Evolutionary conservation across 2,888 invertebrate genomes (phyloP).

Genomic region (Mimachlamys varia): DNA sequence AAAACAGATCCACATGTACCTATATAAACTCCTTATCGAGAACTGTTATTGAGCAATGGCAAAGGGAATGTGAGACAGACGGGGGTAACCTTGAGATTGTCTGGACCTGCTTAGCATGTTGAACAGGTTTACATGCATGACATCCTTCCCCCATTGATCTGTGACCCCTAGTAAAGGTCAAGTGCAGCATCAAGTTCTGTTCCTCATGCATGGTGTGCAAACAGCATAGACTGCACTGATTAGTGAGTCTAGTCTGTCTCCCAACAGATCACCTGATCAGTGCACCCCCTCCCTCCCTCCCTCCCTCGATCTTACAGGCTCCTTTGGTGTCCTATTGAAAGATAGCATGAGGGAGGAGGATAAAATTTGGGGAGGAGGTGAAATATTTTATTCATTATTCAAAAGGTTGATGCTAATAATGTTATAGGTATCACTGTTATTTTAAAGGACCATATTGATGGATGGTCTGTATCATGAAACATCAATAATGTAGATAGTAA

Average conservation of each 20-base stretch:
- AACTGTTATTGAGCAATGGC: no score
- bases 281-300: no score
- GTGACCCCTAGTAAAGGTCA: neutral
- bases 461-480: no score
- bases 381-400: no score
- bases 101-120: neutral
- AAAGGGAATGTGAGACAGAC: neutral
- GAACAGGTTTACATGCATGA: slow-evolving; percentile 12
- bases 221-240: neutral
- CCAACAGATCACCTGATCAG: neutral
- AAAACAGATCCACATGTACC: neutral
- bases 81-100: neutral
- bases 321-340: neutral
- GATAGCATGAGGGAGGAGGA: no score
- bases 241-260: neutral
- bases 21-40: neutral
- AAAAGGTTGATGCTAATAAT: no score
- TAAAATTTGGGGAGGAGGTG: no score
- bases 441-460: no score
- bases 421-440: no score
- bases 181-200: neutral
- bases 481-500: no score
- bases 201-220: slow-evolving; percentile 3
- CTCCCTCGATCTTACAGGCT: no score
- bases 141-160: neutral